These are phyloP conservation scores for Pseudoips prasinana DNA, from an alignment of 2,888 invertebrate genomes.

Conservation along the genomic window DNA sequence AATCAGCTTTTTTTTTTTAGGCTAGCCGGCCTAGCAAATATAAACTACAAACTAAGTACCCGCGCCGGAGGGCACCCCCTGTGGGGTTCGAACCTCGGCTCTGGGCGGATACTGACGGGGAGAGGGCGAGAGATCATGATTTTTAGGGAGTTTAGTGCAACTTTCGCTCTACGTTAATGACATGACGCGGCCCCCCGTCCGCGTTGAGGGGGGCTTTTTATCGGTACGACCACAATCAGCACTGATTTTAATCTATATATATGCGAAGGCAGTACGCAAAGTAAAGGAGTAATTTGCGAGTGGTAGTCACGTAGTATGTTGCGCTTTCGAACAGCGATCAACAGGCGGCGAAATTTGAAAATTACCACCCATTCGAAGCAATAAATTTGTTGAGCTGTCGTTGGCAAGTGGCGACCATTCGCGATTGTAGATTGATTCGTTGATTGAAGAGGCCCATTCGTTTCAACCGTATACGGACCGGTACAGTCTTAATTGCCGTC, in stretches of 20 bases:
- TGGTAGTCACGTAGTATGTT: slow-evolving; percentile 35
- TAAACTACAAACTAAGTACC: too few relatives aligned
- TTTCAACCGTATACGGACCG: slow-evolving; percentile 64
- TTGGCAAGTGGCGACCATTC: slow-evolving; percentile 75
- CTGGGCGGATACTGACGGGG: too few relatives aligned
- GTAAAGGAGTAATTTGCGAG: slow-evolving; percentile 43
- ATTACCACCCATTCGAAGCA: slow-evolving; percentile 69
- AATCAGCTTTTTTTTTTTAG: slow-evolving; percentile 30
- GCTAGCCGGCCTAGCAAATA: too few relatives aligned
- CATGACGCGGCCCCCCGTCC: too few relatives aligned
- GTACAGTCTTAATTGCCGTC: slow-evolving; percentile 75
- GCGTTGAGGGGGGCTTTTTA: too few relatives aligned
- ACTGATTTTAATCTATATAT: slow-evolving; percentile 35
- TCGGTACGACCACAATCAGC: slow-evolving; percentile 31
- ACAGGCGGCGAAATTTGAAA: slow-evolving; percentile 76
- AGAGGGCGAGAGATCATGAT: too few relatives aligned
- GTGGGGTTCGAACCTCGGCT: too few relatives aligned
- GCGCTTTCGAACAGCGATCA: slow-evolving; percentile 54
- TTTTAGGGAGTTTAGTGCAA: too few relatives aligned
- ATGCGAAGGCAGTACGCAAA: slow-evolving; percentile 35
- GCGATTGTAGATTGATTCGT: slow-evolving; percentile 80
- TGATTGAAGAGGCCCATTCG: slow-evolving; percentile 80
- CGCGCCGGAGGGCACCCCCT: too few relatives aligned
- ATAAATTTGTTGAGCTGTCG: slow-evolving; percentile 79
- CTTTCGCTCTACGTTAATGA: too few relatives aligned